Base-by-base conservation (phyloP, 2,797 vertebrate species). In the Danio aesculapii region DNA sequence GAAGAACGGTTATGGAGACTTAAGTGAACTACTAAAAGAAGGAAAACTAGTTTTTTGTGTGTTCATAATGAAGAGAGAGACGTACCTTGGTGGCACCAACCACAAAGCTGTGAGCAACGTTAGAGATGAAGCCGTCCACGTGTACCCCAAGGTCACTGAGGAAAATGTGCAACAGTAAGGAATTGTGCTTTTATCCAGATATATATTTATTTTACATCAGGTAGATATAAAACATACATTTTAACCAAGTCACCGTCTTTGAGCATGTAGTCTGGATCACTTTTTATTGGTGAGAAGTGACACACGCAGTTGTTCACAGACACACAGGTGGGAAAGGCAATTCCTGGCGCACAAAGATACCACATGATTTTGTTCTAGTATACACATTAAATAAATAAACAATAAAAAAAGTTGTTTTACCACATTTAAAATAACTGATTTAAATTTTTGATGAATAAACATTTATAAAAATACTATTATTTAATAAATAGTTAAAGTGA, bases 261-360 rank as follows among this genome's bases (percentile, higher is more conserved):
- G 77, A 99, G 92, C 76, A 93, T 90, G 87, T 97, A 94, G 75
- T 99, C 97, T 43, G 96, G 93, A 90, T 99, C 98, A 2, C 97
- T 99, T 94, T 97, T 99, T 92, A 99, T 90, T 13, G 98, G 98
- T 44, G 98, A 99, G 94, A 96, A 95, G 93, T 99, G 98, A 89
- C 98, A 99, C 44, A 99, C 97, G 4, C 95, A 97, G 94, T 98
- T 98, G 93, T 99, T 99, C 39, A 99, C 97, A 0, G 97, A 99
- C 85, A 99, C 95, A 88, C 98, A 97, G 49, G 98, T 99, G 3
- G 98, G 98, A 88, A 99, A 99, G 82, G 98, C 98, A 77, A 97
- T 97, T 84, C 98, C 98, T 99, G 88, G 0, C 86, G 88, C 76
- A 88, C 66, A 87, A 85, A 83, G 83, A 75, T 47, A 47, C 4